These are phyloP conservation scores for Phyllotreta striolata DNA, from an alignment of 2,888 invertebrate genomes.

Conservation along the genomic window DNA sequence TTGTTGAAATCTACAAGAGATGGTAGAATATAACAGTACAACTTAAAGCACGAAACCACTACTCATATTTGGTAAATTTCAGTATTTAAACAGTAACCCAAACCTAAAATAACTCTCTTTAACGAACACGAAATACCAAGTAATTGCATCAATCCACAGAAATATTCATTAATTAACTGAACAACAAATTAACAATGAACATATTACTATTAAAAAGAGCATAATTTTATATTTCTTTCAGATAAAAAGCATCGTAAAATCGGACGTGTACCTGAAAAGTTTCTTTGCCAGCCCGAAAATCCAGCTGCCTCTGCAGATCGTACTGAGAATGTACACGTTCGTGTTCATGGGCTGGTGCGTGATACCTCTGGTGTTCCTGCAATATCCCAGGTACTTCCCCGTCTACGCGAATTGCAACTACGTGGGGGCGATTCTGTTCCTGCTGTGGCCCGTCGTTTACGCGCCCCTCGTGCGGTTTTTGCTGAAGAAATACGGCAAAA, in stretches of 20 bases:
- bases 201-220: too few relatives aligned
- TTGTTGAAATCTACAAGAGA: too few relatives aligned
- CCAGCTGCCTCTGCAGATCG: constrained; percentile 64
- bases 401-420: constrained; percentile 73
- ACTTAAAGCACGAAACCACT: too few relatives aligned
- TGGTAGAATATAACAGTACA: too few relatives aligned
- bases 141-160: too few relatives aligned
- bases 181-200: too few relatives aligned
- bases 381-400: constrained; percentile 72
- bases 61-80: too few relatives aligned
- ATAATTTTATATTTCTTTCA: constrained; percentile 54
- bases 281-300: constrained; percentile 60
- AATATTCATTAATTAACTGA: too few relatives aligned
- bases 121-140: too few relatives aligned
- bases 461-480: constrained; percentile 58
- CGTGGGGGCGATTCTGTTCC: constrained; percentile 73
- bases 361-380: constrained; percentile 76
- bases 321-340: constrained; percentile 77
- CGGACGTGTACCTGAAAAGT: constrained; percentile 62
- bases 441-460: constrained; percentile 71
- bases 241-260: constrained; percentile 66
- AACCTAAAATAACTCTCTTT: too few relatives aligned
- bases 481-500: constrained; percentile 36
- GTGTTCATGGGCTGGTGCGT: constrained; percentile 87
- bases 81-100: too few relatives aligned